phyloP scores from a whole-genome alignment of 2,888 invertebrate genomes.

The Sicus ferrugineus region DNA sequence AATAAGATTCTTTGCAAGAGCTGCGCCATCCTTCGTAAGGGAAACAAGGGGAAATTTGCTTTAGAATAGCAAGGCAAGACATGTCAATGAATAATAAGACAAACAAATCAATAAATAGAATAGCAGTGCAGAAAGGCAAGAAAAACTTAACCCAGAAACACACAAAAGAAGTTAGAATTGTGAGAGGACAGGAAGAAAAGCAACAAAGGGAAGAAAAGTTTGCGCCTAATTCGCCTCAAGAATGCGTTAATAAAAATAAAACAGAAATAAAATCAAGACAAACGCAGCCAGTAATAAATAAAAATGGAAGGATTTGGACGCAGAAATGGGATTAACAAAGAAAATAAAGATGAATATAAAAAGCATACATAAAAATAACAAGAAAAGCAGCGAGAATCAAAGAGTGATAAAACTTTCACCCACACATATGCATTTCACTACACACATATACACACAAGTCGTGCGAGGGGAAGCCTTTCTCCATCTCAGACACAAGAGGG shows the following conservation, averaged over 20 bases:
- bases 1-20: not conserved
- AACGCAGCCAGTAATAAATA: too few relatives aligned
- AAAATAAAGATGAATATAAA: constrained; percentile 4
- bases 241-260: not conserved
- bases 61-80: not conserved
- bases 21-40: not conserved
- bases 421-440: too few relatives aligned
- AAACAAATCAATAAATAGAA: not conserved
- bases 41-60: not conserved
- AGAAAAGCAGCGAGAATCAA: constrained; percentile 9
- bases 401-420: not conserved
- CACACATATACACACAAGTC: not conserved
- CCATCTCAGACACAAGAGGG: not conserved
- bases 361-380: constrained; percentile 4
- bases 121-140: not conserved
- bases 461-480: not conserved
- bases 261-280: not conserved
- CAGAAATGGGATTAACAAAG: constrained; percentile 12
- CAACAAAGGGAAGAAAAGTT: too few relatives aligned
- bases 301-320: not conserved
- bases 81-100: not conserved
- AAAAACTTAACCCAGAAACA: not conserved
- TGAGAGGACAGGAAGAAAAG: not conserved
- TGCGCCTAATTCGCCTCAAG: too few relatives aligned
- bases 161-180: not conserved